phyloP scores from a whole-genome alignment of 2,113 vertebrate species.

The Enhydra lutris region DNA sequence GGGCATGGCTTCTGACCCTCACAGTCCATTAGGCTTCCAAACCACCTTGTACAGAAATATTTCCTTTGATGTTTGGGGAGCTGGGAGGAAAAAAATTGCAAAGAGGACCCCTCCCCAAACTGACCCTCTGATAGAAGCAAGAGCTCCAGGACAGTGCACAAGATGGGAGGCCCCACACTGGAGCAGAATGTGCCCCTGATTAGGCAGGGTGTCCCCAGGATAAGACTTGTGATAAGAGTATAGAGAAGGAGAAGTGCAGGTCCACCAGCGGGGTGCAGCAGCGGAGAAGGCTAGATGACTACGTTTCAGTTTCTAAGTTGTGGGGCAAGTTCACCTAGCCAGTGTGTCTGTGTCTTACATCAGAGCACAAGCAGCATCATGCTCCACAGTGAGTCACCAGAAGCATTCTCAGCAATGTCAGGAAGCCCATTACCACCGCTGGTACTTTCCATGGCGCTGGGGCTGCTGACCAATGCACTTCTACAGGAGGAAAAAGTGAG shows the following conservation, averaged over 20 bases:
- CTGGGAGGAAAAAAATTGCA: not conserved
- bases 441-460: not conserved
- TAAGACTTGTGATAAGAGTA: not conserved
- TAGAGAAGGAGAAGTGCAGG: not conserved
- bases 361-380: fast-evolving
- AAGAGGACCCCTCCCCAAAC: not conserved
- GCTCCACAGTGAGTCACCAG: not conserved
- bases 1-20: not conserved
- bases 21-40: not conserved
- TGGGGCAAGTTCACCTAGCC: not conserved
- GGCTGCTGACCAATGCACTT: not conserved
- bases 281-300: not conserved
- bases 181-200: not conserved
- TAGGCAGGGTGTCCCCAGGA: not conserved
- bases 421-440: not conserved
- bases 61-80: not conserved
- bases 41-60: not conserved
- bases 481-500: not conserved
- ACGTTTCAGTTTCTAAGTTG: not conserved
- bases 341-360: not conserved
- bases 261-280: not conserved
- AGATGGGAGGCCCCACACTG: no score
- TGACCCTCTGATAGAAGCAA: not conserved
- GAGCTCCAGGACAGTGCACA: no score
- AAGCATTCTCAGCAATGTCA: not conserved